Evolutionary conservation across 2,797 vertebrate species (phyloP).

Genomic region (Gymnoscopelus microlampas): DNA sequence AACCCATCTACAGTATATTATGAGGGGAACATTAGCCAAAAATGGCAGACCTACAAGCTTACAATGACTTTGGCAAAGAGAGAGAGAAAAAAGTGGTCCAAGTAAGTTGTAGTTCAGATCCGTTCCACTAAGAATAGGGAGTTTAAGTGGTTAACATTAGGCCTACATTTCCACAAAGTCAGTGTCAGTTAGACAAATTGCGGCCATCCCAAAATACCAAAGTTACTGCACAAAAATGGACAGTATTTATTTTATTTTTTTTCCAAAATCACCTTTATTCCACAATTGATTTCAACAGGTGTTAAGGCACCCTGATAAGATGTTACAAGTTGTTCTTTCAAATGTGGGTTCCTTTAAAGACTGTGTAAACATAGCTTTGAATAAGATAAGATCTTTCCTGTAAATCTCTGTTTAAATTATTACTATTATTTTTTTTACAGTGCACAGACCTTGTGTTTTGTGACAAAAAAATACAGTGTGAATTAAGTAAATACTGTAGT

Average conservation of each 20-base stretch:
- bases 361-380: constrained; percentile 83
- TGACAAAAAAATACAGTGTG: constrained; percentile 82
- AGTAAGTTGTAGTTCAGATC: too few species aligned
- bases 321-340: constrained; percentile 78
- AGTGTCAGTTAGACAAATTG: neutral
- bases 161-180: neutral
- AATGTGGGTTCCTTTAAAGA: constrained; percentile 76
- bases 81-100: too few species aligned
- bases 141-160: too few species aligned
- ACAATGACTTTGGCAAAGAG: too few species aligned
- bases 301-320: constrained; percentile 87
- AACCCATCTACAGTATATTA: too few species aligned
- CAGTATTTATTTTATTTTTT: constrained; percentile 47
- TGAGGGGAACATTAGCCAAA: too few species aligned
- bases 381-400: constrained; percentile 78
- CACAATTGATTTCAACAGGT: constrained; percentile 84
- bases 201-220: neutral
- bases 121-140: too few species aligned
- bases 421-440: constrained; percentile 67
- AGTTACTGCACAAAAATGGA: neutral
- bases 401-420: constrained; percentile 83
- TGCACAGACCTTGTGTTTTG: constrained; percentile 81
- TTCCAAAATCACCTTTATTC: constrained; percentile 91
- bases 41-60: too few species aligned
- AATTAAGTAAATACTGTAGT: constrained; percentile 79